phyloP scores from a whole-genome alignment of 2,888 invertebrate species.

The Mamestra brassicae region DNA sequence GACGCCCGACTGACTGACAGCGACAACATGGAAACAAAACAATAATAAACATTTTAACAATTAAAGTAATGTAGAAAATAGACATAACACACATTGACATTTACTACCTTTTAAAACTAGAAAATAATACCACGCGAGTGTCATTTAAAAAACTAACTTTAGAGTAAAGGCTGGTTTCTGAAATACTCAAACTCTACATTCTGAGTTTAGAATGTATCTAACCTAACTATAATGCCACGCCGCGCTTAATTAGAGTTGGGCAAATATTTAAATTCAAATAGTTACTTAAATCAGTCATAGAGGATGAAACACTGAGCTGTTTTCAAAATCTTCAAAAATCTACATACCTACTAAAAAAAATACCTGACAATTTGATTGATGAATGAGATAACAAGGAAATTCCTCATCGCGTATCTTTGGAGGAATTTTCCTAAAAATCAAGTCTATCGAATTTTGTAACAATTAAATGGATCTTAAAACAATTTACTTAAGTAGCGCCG shows the following conservation, averaged over 20 bases:
- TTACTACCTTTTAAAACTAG: no score
- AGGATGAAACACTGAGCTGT: neutral
- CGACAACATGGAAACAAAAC: neutral
- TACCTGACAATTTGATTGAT: neutral
- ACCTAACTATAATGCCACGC: no score
- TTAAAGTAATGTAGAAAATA: no score
- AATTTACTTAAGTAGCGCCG: slow-evolving; percentile 49
- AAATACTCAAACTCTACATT: no score
- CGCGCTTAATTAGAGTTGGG: no score
- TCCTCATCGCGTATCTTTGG: neutral
- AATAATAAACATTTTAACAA: no score
- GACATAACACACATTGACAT: no score
- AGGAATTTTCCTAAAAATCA: slow-evolving; percentile 19
- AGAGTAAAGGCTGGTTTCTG: neutral
- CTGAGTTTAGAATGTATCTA: no score
- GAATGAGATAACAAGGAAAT: neutral
- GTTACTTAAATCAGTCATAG: no score
- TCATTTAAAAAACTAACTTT: neutral
- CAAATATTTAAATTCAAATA: no score
- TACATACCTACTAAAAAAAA: neutral
- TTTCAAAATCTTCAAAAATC: neutral
- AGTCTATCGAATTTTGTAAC: slow-evolving; percentile 21
- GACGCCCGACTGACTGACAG: no score
- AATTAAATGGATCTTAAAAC: slow-evolving; percentile 43
- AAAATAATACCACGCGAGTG: neutral